Evolutionary conservation across 2,888 invertebrate species (phyloP), one percentile per base, ranked within the genome.

Genomic region (Mesochorus sp.): DNA sequence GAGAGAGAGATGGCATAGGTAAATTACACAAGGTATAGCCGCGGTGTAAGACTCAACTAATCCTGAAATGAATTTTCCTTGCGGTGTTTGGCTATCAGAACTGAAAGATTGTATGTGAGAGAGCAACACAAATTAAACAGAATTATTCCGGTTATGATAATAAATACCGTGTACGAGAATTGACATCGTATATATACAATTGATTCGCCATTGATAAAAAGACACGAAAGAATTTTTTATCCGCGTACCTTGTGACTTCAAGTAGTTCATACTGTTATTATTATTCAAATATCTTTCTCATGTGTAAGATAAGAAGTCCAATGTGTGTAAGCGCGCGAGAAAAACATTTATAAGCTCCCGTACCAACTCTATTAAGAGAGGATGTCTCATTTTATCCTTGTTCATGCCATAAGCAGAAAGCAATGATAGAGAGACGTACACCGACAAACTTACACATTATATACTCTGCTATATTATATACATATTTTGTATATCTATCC

Each of bases 361-460:
- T 59, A 51, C 31, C 42, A 14, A 64, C 62, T 78, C 42, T 37
- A 78, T 78, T 72, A 80, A 42, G 57, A 47, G 66, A 19, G 51
- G 49, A 78, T 78, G 62, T 75, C 74, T 80, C 61, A 74, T 55
- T 75, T 61, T 31, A 51, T 76, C 21, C 57, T 31, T 26, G 64
- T 66, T 26, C 24, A 17, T 12, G 53, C 37, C 24, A 19, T 24
- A 34, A 62, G 62, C 42, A 44, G 19, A 51, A 51, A 42, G 14
- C 21, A 59, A 24, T 21, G 42, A 49, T 44, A 57, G 31, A 59
- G 59, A 24, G 44, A 57, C 70, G 61, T 62, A 17, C 12, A 49
- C 31, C 42, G 26, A 31, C n/a, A n/a, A n/a, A n/a, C n/a, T n/a
- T n/a, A n/a, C n/a, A 37, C 55, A 26, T 57, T 66, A 44, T 53